Evolutionary conservation across 2,888 invertebrate genomes (phyloP).

Genomic region (Watsonalla binaria): DNA sequence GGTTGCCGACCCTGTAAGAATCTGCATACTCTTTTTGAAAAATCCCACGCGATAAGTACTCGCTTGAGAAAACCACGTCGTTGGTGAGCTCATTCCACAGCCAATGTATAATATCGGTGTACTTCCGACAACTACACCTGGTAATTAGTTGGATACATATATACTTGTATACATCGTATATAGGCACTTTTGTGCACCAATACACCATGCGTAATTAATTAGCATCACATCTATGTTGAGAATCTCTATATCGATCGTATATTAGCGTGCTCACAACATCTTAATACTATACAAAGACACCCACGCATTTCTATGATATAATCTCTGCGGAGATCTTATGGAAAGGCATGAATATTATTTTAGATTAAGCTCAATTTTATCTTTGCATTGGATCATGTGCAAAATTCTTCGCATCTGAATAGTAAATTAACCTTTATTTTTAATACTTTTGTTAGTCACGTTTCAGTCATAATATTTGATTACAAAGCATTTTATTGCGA

Average conservation of each 20-base stretch:
- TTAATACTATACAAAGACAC: constrained; percentile 13
- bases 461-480: not conserved
- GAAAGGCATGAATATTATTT: not conserved
- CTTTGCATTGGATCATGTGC: no score
- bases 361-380: not conserved
- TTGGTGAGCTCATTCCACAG: no score
- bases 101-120: no score
- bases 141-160: not conserved
- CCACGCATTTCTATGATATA: no score
- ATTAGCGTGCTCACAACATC: constrained; percentile 11
- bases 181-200: not conserved
- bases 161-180: not conserved
- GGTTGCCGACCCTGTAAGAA: no score
- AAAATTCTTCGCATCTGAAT: no score
- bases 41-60: no score
- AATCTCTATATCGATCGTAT: constrained; percentile 14
- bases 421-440: not conserved
- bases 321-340: no score
- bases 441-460: no score
- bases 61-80: no score
- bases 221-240: constrained; percentile 12
- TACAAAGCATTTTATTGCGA: not conserved
- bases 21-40: no score
- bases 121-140: not conserved
- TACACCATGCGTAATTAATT: constrained; percentile 11